Evolutionary conservation across 2,888 invertebrate genomes (phyloP).

Genomic region (Eupithecia centaureata): DNA sequence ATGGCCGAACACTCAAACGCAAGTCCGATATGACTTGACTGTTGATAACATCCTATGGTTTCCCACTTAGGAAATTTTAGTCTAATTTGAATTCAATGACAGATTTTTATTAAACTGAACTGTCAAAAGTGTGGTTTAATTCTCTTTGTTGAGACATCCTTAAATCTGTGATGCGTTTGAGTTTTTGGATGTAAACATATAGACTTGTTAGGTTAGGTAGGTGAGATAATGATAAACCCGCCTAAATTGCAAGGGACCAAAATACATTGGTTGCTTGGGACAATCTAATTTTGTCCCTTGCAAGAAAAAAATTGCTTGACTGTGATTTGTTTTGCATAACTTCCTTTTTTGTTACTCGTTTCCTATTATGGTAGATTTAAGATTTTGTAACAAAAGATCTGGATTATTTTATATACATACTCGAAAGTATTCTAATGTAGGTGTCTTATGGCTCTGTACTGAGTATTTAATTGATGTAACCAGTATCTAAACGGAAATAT

Average conservation of each 20-base stretch:
- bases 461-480: background rate
- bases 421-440: background rate
- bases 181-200: no score
- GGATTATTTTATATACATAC: slow-evolving; percentile 21
- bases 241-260: slow-evolving; percentile 13
- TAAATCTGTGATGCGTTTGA: no score
- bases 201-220: background rate
- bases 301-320: slow-evolving; percentile 15
- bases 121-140: no score
- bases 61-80: no score
- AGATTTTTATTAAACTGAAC: no score
- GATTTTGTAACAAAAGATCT: slow-evolving; percentile 25
- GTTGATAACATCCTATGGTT: no score
- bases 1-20: no score
- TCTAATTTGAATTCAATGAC: no score
- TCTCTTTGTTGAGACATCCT: no score
- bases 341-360: slow-evolving; percentile 4
- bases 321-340: slow-evolving; percentile 28
- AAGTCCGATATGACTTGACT: no score
- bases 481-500: slow-evolving; percentile 16
- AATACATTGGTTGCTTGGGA: background rate
- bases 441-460: slow-evolving; percentile 1
- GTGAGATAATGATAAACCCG: slow-evolving; percentile 17
- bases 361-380: slow-evolving; percentile 14
- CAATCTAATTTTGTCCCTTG: background rate